These are phyloP conservation scores for Rhagologus leucostigma DNA, from an alignment of 2,113 vertebrate species.

Conservation along the genomic window DNA sequence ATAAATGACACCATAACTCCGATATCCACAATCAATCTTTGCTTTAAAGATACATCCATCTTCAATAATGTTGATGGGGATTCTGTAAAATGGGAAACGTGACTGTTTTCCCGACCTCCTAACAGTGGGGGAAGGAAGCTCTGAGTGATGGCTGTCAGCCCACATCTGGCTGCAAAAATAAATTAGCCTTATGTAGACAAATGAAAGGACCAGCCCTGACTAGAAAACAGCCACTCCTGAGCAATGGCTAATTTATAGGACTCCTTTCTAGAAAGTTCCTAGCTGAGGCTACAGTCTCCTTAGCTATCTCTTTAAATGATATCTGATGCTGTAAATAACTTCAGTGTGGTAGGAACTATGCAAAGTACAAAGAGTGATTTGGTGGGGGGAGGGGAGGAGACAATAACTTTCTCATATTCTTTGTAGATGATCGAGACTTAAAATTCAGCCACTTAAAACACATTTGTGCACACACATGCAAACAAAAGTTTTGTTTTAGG, in stretches of 20 bases:
- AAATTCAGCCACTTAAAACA: slow-evolving; percentile 22
- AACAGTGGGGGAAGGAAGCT: slow-evolving; percentile 77
- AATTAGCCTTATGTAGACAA: slow-evolving; percentile 99
- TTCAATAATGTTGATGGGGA: slow-evolving; percentile 97
- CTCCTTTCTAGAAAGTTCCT: slow-evolving; percentile 81
- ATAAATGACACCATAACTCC: slow-evolving; percentile 97
- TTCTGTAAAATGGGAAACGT: slow-evolving; percentile 91
- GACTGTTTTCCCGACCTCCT: slow-evolving; percentile 87
- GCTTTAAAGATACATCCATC: slow-evolving; percentile 99
- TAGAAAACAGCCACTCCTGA: slow-evolving; percentile 76
- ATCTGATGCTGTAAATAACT: slow-evolving; percentile 77
- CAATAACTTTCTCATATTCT: slow-evolving; percentile 62
- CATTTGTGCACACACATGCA: neutral
- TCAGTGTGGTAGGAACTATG: slow-evolving; percentile 46
- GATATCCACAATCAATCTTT: slow-evolving; percentile 99
- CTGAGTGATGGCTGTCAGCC: slow-evolving; percentile 99
- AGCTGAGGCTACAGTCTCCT: slow-evolving; percentile 66
- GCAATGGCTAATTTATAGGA: slow-evolving; percentile 78
- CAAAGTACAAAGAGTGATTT: slow-evolving; percentile 46
- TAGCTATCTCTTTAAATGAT: slow-evolving; percentile 77
- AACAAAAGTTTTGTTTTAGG: slow-evolving; percentile 11
- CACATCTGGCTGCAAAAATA: slow-evolving; percentile 97
- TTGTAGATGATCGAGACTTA: slow-evolving; percentile 49
- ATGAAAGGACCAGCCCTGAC: slow-evolving; percentile 85
- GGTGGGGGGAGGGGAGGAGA: slow-evolving; percentile 36